Evolutionary conservation across 2,797 vertebrate species (phyloP).

Genomic region (Dipus sagitta): DNA sequence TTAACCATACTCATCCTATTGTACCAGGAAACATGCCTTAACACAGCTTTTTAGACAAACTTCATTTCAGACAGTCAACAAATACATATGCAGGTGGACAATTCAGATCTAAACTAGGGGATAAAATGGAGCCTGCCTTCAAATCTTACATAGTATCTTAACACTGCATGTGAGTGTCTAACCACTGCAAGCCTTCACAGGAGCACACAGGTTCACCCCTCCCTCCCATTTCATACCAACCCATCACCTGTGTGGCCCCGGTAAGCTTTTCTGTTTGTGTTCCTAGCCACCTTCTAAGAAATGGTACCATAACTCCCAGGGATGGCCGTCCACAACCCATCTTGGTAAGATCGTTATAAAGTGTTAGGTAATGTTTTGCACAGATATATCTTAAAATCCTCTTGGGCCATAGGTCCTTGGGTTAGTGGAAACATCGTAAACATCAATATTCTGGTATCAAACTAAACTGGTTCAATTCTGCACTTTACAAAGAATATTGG

Average conservation of each 20-base stretch:
- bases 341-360: neutral
- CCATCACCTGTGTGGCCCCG: neutral
- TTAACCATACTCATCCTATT: neutral
- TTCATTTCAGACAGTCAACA: neutral
- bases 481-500: neutral
- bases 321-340: neutral
- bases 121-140: neutral
- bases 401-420: neutral
- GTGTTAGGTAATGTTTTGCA: rapidly evolving
- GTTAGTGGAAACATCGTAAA: neutral
- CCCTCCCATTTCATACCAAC: too few species aligned
- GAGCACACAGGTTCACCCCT: neutral
- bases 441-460: neutral
- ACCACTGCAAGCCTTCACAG: neutral
- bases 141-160: neutral
- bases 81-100: neutral
- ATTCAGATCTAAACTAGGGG: neutral
- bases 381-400: neutral
- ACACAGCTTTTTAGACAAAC: neutral
- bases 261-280: neutral
- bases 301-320: neutral
- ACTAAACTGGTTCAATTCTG: neutral
- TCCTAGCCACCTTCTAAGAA: neutral
- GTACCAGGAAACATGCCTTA: neutral
- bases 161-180: too few species aligned